These are phyloP conservation scores for Macrotis lagotis DNA, from an alignment of 2,113 vertebrate species.

Conservation along the genomic window DNA sequence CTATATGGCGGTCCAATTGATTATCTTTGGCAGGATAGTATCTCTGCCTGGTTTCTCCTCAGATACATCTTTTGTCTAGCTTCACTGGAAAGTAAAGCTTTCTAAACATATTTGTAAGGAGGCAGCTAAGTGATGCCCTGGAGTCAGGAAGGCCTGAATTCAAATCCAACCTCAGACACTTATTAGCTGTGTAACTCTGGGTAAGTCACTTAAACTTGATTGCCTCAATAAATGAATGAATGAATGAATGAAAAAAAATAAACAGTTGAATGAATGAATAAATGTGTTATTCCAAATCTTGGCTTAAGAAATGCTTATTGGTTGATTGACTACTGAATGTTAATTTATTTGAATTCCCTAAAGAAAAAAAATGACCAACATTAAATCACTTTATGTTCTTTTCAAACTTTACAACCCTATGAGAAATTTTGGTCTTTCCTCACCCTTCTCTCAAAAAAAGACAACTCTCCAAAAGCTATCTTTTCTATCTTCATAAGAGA, in stretches of 20 bases:
- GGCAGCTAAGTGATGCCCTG: too few species aligned
- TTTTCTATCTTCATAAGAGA: not conserved
- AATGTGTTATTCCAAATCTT: too few species aligned
- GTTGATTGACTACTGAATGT: too few species aligned
- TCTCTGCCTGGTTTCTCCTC: not conserved
- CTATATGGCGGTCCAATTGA: not conserved
- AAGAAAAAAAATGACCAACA: not conserved
- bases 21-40: not conserved
- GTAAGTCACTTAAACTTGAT: too few species aligned
- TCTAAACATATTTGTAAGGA: not conserved
- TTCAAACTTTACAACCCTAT: not conserved
- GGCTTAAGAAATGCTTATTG: too few species aligned
- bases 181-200: not conserved
- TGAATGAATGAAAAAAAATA: too few species aligned
- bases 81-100: not conserved
- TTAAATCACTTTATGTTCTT: constrained; percentile 11
- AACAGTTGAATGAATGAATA: too few species aligned
- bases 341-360: too few species aligned
- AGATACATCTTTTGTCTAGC: not conserved
- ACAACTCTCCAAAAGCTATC: too few species aligned
- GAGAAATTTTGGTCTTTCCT: not conserved
- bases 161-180: not conserved
- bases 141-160: not conserved
- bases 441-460: not conserved
- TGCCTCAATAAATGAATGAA: too few species aligned